These are phyloP conservation scores for Bambusicola thoracicus DNA, from an alignment of 2,113 vertebrate genomes.

Conservation along the genomic window DNA sequence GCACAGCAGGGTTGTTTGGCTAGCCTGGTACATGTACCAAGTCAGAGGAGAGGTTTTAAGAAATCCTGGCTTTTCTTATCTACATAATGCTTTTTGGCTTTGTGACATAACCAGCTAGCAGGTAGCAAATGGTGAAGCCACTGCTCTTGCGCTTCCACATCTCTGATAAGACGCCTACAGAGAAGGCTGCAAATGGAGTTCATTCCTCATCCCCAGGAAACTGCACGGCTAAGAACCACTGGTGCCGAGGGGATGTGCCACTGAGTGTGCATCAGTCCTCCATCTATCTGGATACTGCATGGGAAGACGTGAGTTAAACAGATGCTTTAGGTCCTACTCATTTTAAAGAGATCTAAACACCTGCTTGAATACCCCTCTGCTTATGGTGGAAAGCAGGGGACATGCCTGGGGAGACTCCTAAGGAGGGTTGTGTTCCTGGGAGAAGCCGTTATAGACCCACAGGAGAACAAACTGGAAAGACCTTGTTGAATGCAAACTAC, in stretches of 20 bases:
- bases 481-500: background rate
- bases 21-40: accelerated
- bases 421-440: background rate
- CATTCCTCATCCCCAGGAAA: accelerated
- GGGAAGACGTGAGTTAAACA: background rate
- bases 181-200: background rate
- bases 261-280: background rate
- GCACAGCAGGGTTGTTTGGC: background rate
- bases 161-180: background rate
- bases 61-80: background rate
- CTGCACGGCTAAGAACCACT: background rate
- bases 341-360: background rate
- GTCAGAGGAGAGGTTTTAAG: background rate
- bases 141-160: background rate
- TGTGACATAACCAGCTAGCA: background rate
- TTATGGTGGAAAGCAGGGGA: background rate
- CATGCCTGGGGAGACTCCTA: background rate
- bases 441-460: background rate
- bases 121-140: background rate
- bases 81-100: background rate
- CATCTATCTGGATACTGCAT: accelerated
- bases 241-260: background rate
- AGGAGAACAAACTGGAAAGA: background rate
- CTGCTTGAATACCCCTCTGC: background rate
- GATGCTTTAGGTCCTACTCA: background rate